Conservation (phyloP, 2,113 vertebrate genomes). For the Papio anubis region DNA sequence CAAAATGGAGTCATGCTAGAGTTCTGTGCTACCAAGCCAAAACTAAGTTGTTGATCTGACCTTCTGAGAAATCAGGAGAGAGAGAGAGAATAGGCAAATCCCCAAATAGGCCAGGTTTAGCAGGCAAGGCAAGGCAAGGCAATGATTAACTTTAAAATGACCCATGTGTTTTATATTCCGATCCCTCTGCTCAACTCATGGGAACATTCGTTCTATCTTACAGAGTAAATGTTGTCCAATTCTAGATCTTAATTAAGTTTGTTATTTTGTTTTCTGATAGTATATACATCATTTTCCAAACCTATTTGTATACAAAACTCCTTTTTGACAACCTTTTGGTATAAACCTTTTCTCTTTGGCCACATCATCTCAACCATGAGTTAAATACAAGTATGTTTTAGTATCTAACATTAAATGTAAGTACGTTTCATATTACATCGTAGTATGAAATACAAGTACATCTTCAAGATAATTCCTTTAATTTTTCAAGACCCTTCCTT, state of each 20-base stretch:
- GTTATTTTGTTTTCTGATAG: background rate
- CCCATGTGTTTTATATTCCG: background rate
- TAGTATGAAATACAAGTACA: background rate
- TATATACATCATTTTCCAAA: background rate
- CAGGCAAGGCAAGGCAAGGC: background rate
- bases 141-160: background rate
- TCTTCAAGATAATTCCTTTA: background rate
- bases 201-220: background rate
- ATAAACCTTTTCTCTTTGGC: background rate
- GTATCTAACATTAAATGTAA: no score
- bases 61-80: background rate
- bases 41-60: background rate
- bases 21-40: background rate
- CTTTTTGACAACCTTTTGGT: background rate
- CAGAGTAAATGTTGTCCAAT: background rate
- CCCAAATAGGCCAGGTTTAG: background rate
- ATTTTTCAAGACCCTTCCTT: background rate
- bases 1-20: background rate
- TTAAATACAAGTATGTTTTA: background rate
- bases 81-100: background rate
- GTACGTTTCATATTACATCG: no score
- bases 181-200: background rate
- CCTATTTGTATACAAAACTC: background rate
- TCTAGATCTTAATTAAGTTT: background rate
- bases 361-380: background rate